Percentiles rank a stretch among this genome's conserved stretches.
Conservation (phyloP, 2,888 invertebrate genomes). For the Nebria salina region DNA sequence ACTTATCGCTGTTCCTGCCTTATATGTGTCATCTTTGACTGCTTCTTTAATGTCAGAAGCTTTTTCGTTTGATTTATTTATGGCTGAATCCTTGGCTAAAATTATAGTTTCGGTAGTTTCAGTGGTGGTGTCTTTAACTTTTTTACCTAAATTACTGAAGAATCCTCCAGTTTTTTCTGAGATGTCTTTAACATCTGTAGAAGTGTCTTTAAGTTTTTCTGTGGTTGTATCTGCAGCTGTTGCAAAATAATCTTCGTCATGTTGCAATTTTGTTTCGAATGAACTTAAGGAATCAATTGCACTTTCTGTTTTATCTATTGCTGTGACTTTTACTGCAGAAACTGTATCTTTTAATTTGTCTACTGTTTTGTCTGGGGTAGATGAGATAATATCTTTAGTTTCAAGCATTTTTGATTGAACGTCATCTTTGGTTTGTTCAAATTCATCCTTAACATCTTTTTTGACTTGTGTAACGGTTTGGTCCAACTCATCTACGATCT, state of each 20-base stretch:
- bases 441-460: constrained; percentile 45
- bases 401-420: constrained; percentile 48
- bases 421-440: constrained; percentile 47
- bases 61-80: constrained; percentile 48
- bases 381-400: constrained; percentile 28
- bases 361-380: constrained; percentile 12
- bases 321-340: constrained; percentile 26
- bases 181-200: constrained; percentile 32
- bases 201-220: constrained; percentile 30
- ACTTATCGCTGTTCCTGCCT: neutral
- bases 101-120: constrained; percentile 36
- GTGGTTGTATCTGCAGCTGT: constrained; percentile 4
- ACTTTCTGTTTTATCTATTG: constrained; percentile 11
- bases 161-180: constrained; percentile 44
- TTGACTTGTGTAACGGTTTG: constrained; percentile 30
- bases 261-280: constrained; percentile 19
- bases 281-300: neutral
- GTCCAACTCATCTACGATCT: constrained; percentile 22
- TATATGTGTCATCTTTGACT: constrained; percentile 18
- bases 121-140: constrained; percentile 7
- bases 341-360: constrained; percentile 29
- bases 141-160: constrained; percentile 47
- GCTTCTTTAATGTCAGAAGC: constrained; percentile 34
- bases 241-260: constrained; percentile 27
- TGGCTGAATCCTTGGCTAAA: constrained; percentile 44